Evolutionary conservation across 1,140 invertebrate species (phyloP).

Genomic region (Lerema accius): DNA sequence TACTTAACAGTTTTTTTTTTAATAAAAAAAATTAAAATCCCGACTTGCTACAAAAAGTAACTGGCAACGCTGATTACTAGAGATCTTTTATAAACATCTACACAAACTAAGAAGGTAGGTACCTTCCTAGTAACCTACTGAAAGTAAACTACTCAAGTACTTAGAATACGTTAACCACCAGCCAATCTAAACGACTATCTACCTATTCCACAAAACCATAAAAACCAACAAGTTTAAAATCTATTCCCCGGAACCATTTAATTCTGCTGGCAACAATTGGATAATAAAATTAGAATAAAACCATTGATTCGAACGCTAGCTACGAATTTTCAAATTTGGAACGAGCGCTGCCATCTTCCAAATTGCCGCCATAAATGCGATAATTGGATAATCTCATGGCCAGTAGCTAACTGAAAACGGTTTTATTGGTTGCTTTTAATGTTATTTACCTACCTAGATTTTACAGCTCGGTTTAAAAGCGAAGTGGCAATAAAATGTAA

Average conservation of each 20-base stretch:
- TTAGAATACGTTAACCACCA: no score
- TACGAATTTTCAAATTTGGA: slow-evolving; percentile 71
- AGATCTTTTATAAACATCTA: no score
- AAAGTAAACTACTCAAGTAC: no score
- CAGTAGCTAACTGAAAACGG: slow-evolving; percentile 73
- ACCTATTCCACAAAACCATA: neutral
- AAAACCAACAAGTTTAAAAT: slow-evolving; percentile 21
- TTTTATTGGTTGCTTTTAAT: slow-evolving; percentile 51
- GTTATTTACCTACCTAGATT: slow-evolving; percentile 37
- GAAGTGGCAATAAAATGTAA: neutral
- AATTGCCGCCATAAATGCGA: slow-evolving; percentile 71
- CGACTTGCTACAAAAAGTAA: no score
- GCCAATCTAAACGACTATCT: no score
- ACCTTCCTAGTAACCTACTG: no score
- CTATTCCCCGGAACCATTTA: slow-evolving; percentile 28
- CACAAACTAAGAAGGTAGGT: no score
- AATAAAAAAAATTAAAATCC: no score
- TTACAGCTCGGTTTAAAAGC: slow-evolving; percentile 18
- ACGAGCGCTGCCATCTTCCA: slow-evolving; percentile 68
- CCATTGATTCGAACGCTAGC: slow-evolving; percentile 68
- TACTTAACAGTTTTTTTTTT: no score
- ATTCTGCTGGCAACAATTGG: slow-evolving; percentile 43
- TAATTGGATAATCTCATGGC: slow-evolving; percentile 75
- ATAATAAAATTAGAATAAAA: slow-evolving; percentile 74
- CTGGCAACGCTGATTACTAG: no score